These are phyloP conservation scores for Leptoclinus maculatus DNA, from an alignment of 2,797 vertebrate species.

Conservation along the genomic window DNA sequence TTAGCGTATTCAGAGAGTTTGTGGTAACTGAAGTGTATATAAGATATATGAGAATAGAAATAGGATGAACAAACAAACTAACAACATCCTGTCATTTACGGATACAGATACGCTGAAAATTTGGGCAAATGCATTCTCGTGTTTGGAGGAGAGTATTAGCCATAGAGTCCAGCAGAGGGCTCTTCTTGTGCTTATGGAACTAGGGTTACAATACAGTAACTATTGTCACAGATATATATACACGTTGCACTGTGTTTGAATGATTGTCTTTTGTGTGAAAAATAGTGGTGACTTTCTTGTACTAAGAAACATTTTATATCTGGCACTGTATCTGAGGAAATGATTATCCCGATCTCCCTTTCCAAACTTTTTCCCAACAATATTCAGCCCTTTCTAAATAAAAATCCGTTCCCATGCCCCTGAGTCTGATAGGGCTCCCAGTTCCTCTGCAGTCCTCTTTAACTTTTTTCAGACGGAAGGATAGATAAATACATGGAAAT, in stretches of 20 bases:
- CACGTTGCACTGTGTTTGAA: not conserved
- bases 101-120: too few relatives aligned
- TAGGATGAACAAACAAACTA: too few relatives aligned
- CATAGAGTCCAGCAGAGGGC: too few relatives aligned
- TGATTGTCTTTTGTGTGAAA: not conserved
- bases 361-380: slow-evolving; percentile 24
- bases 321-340: slow-evolving; percentile 5
- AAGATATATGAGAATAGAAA: too few relatives aligned
- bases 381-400: slow-evolving; percentile 16
- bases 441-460: slow-evolving; percentile 32
- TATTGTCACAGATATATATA: too few relatives aligned
- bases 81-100: too few relatives aligned
- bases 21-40: too few relatives aligned
- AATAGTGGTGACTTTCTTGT: not conserved
- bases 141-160: too few relatives aligned
- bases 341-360: not conserved
- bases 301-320: not conserved
- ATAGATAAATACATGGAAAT: slow-evolving; percentile 44
- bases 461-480: slow-evolving; percentile 35
- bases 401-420: slow-evolving; percentile 67
- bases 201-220: too few relatives aligned
- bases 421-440: slow-evolving; percentile 21
- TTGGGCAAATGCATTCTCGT: too few relatives aligned
- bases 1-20: too few relatives aligned
- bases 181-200: too few relatives aligned